Conservation (phyloP, 1,140 invertebrate genomes). For the Pseudomyrmex pallidus region DNA sequence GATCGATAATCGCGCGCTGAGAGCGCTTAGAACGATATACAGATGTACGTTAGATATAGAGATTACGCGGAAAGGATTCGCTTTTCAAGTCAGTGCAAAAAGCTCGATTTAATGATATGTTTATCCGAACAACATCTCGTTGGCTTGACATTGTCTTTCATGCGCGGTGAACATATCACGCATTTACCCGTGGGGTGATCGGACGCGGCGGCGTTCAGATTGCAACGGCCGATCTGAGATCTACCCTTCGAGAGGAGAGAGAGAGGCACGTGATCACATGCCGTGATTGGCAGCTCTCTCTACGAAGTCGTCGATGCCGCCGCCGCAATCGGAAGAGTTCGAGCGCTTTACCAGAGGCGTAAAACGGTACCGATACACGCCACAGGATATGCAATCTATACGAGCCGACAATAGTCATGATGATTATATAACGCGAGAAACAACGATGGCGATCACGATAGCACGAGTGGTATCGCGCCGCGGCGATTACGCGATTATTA, state of each 20-base stretch:
- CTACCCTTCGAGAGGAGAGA: slow-evolving; percentile 4
- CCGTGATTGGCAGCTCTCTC: slow-evolving; percentile 49
- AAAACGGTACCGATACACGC: slow-evolving; percentile 42
- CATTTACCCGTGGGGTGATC: slow-evolving; percentile 56
- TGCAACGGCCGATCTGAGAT: slow-evolving; percentile 67
- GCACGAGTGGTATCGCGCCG: background rate
- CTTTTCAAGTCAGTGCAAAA: slow-evolving; percentile 11
- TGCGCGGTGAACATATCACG: slow-evolving; percentile 42
- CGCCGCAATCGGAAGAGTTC: slow-evolving; percentile 11
- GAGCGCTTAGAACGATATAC: too few relatives aligned
- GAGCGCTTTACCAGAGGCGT: slow-evolving; percentile 32
- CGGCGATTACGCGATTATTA: slow-evolving; percentile 37
- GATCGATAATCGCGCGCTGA: too few relatives aligned
- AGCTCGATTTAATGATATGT: slow-evolving; percentile 32
- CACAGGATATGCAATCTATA: slow-evolving; percentile 42
- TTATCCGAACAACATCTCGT: slow-evolving; percentile 54
- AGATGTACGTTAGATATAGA: too few relatives aligned
- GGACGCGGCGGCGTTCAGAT: slow-evolving; percentile 44
- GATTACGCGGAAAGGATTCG: slow-evolving; percentile 6
- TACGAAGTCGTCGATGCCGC: slow-evolving; percentile 31
- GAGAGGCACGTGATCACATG: slow-evolving; percentile 16
- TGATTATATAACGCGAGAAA: slow-evolving; percentile 56
- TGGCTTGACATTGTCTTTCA: slow-evolving; percentile 56
- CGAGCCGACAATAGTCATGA: slow-evolving; percentile 42
- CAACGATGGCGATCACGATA: slow-evolving; percentile 46